A percentile compares a stretch with the other conserved stretches of the same genome.
phyloP scores from a whole-genome alignment of 1,140 invertebrate species.

The Luehdorfia chinensis region DNA sequence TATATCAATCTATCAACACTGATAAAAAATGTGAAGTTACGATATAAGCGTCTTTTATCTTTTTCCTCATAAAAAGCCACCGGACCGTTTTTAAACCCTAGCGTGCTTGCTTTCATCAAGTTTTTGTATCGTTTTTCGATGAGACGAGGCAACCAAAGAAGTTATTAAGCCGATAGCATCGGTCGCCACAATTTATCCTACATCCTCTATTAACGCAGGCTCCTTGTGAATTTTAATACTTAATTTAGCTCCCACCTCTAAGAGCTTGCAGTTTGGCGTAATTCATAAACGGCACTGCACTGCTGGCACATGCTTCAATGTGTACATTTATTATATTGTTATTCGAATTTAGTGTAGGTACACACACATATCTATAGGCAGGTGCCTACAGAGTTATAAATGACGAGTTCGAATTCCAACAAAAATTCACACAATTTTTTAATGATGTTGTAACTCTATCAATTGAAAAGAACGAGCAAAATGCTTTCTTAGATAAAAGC shows the following conservation, averaged over 20 bases:
- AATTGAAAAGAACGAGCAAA: too few species aligned
- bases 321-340: too few species aligned
- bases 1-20: too few species aligned
- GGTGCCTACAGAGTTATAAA: too few species aligned
- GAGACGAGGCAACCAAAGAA: slow-evolving; percentile 42
- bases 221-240: slow-evolving; percentile 25
- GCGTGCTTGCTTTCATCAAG: slow-evolving; percentile 22
- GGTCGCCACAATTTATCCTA: slow-evolving; percentile 20
- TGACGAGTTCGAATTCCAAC: too few species aligned
- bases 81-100: background rate
- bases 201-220: slow-evolving; percentile 19
- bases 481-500: too few species aligned
- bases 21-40: background rate
- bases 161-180: slow-evolving; percentile 56
- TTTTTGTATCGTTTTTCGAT: slow-evolving; percentile 36
- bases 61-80: background rate
- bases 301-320: too few species aligned
- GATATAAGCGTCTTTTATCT: slow-evolving; percentile 1
- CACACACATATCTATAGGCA: too few species aligned
- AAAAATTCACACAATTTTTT: too few species aligned
- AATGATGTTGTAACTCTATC: too few species aligned
- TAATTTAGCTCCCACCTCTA: slow-evolving; percentile 19
- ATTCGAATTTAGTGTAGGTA: too few species aligned
- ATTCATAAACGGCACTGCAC: too few species aligned
- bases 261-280: background rate